Evolutionary conservation across 2,888 invertebrate genomes (phyloP), one percentile per base, ranked within the genome.

Genomic region (Patella ulyssiponensis): DNA sequence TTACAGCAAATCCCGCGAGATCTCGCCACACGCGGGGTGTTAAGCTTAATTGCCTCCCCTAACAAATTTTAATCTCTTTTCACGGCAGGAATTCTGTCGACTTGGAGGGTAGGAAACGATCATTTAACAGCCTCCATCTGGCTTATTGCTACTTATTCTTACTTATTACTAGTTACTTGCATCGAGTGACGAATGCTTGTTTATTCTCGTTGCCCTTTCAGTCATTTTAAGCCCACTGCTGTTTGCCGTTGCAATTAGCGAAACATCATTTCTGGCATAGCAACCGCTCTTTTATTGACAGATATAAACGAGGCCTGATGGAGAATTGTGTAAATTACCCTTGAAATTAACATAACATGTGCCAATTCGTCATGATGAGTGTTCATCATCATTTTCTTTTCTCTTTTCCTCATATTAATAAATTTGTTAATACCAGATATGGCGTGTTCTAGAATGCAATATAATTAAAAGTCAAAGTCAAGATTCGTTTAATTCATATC

Each of bases 281-380:
- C 82, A 74, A 44, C 73, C 77, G 74, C 44, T 71, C 71, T 77
- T 80, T 79, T 80, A 82, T 82, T 82, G 82, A 82, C 81, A 80
- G 79, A 76, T 73, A 76, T 77, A 82, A 82, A 82, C 77, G 82
- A 80, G 80, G 58, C 79, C 71, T 79, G 80, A 80, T 79, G 75
- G 77, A 71, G 77, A 77, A 74, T 78, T 78, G 79, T 82, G 79
- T 82, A 79, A 79, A 82, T 79, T 79, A 79, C 79, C 77, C 79
- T 69, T 79, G 72, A 58, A 27, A 78, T 79, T 77, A 78, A 64
- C 75, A 79, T 80, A 82, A 81, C 77, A 82, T 76, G 75, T 80
- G 80, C 74, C 70, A 71, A 71, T 44, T 44, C 44, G 44, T 44
- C 44, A 44, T 44, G 44, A 44, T 44, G 44, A 44, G 44, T 44